Evolutionary conservation across 2,888 invertebrate genomes (phyloP).

Genomic region (Poecilus cupreus): DNA sequence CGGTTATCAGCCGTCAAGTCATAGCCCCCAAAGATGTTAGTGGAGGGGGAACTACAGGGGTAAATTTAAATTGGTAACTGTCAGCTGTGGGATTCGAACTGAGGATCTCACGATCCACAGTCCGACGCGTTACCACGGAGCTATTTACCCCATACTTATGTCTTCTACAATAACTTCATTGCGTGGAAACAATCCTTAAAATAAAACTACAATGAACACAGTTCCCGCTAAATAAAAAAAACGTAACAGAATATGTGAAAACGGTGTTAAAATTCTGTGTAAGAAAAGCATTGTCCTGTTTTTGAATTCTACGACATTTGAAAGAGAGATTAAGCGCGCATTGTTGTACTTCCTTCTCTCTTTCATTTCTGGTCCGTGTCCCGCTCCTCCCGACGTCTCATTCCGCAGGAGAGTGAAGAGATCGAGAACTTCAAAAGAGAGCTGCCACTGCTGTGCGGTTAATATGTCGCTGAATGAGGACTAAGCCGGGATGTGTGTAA

Average conservation of each 20-base stretch:
- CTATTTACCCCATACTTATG: no score
- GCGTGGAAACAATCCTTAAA: background rate
- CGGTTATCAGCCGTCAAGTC: no score
- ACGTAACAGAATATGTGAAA: constrained; percentile 22
- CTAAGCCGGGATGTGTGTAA: constrained; percentile 34
- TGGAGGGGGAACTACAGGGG: no score
- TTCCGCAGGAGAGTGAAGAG: background rate
- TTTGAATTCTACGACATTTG: constrained; percentile 5
- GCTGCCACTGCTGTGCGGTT: constrained; percentile 18
- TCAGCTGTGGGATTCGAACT: no score
- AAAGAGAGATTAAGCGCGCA: constrained; percentile 28
- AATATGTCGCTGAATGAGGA: constrained; percentile 49
- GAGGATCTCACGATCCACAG: no score
- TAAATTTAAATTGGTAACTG: no score
- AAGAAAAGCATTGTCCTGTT: constrained; percentile 37
- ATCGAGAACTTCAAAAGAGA: constrained; percentile 48
- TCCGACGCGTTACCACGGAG: no score
- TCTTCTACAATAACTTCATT: background rate
- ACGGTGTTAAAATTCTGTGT: constrained; percentile 23
- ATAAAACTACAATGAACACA: constrained; percentile 5
- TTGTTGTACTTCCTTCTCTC: constrained; percentile 22
- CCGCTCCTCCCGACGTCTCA: background rate
- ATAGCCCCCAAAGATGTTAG: no score
- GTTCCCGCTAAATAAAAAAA: constrained; percentile 10
- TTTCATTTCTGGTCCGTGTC: background rate